phyloP scores from a whole-genome alignment of 2,888 invertebrate species.

The Pemphredon lugubris region DNA sequence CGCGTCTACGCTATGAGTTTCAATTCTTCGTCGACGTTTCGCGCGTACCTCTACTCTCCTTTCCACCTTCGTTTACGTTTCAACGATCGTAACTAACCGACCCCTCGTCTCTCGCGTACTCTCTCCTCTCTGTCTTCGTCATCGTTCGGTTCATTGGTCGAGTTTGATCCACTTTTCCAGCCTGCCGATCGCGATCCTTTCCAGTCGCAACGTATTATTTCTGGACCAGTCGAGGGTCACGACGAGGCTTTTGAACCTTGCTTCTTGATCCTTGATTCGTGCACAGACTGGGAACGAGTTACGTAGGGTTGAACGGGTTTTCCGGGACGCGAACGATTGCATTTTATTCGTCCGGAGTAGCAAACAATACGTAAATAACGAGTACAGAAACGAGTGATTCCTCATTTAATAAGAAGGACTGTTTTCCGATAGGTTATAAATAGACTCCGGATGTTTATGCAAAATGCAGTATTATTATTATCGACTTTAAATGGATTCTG shows the following conservation, averaged over 20 bases:
- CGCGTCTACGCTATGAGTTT: slow-evolving; percentile 11
- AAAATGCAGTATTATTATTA: too few species aligned
- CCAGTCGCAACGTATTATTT: slow-evolving; percentile 1
- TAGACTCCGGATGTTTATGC: too few species aligned
- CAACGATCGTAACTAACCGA: neutral
- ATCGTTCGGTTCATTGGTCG: slow-evolving; percentile 6
- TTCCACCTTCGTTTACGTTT: slow-evolving; percentile 14
- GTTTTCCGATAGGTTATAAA: too few species aligned
- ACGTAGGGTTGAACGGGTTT: neutral
- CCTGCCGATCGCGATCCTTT: neutral
- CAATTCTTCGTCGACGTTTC: slow-evolving; percentile 21
- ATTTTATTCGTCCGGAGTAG: too few species aligned
- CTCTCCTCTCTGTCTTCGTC: slow-evolving; percentile 12
- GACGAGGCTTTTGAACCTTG: slow-evolving; percentile 7
- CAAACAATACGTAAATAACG: too few species aligned
- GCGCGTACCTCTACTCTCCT: neutral
- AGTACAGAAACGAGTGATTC: too few species aligned
- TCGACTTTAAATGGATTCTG: too few species aligned
- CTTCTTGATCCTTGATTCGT: slow-evolving; percentile 2
- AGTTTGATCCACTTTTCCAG: slow-evolving; percentile 15
- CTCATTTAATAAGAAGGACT: too few species aligned
- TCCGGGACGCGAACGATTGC: neutral
- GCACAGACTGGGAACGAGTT: neutral
- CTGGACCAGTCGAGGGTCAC: neutral
- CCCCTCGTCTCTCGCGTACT: neutral